These are phyloP conservation scores for Fistularia tabacaria DNA, from an alignment of 2,797 vertebrate genomes.

Conservation along the genomic window DNA sequence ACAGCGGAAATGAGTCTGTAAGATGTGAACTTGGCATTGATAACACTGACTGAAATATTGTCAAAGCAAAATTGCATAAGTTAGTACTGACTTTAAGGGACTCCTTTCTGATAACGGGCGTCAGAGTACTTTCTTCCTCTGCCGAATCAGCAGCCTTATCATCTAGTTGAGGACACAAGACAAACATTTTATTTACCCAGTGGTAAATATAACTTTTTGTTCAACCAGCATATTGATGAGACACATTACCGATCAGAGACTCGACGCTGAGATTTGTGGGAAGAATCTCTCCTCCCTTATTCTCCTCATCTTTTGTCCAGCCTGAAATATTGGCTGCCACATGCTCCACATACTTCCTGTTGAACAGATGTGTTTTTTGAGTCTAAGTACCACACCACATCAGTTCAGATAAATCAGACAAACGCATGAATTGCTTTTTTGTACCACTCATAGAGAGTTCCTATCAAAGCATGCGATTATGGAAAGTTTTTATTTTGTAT, in stretches of 20 bases:
- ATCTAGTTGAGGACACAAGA: slow-evolving; percentile 18
- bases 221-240: slow-evolving; percentile 13
- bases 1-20: not conserved
- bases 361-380: slow-evolving; percentile 1
- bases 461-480: not conserved
- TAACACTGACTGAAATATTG: no score
- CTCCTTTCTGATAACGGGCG: slow-evolving; percentile 76
- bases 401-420: not conserved
- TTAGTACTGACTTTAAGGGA: slow-evolving; percentile 86
- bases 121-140: slow-evolving; percentile 19
- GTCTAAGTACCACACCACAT: not conserved
- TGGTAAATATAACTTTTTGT: accelerated
- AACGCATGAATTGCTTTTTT: not conserved
- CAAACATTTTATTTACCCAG: not conserved
- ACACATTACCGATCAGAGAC: slow-evolving; percentile 24
- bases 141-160: slow-evolving; percentile 9
- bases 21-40: no score
- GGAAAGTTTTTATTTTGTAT: not conserved
- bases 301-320: slow-evolving; percentile 82
- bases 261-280: slow-evolving; percentile 7
- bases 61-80: not conserved
- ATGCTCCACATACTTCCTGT: slow-evolving; percentile 85
- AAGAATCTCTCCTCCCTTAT: slow-evolving; percentile 58
- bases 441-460: not conserved
- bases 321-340: slow-evolving; percentile 79